Evolutionary conservation across 2,888 invertebrate species (phyloP).

Genomic region (Tetragnatha montana): DNA sequence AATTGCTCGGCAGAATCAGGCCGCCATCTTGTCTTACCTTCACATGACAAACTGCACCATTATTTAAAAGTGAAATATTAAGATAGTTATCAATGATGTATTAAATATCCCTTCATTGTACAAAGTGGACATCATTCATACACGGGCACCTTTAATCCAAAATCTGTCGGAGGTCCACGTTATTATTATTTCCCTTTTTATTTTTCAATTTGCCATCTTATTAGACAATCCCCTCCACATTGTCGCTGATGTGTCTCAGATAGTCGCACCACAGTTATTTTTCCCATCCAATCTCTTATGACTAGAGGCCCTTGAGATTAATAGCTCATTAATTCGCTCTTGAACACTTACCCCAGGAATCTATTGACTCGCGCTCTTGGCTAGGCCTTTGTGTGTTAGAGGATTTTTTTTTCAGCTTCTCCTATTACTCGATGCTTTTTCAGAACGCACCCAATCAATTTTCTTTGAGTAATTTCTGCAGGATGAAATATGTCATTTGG

Average conservation of each 20-base stretch:
- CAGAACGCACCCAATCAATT: neutral
- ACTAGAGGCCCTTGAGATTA: conserved; percentile 53
- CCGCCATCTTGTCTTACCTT: too few species aligned
- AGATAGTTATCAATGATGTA: neutral
- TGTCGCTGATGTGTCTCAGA: neutral
- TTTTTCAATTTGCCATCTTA: neutral
- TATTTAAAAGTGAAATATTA: neutral
- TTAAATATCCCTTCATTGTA: neutral
- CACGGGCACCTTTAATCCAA: neutral
- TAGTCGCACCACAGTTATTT: neutral
- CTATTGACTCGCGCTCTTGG: conserved; percentile 28
- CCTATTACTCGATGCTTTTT: conserved; percentile 12
- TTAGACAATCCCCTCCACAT: neutral
- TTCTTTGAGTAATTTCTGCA: neutral
- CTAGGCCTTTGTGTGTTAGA: neutral
- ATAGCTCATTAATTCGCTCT: conserved; percentile 61
- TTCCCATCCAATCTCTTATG: conserved; percentile 6
- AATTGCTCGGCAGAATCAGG: neutral
- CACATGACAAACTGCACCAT: neutral
- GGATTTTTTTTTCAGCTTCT: conserved; percentile 1
- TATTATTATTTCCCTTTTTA: neutral
- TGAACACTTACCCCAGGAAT: conserved; percentile 28
- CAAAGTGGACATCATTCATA: neutral
- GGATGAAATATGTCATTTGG: neutral
- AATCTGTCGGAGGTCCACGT: neutral